Base-by-base conservation (phyloP, 2,888 invertebrate genomes). In the Caenorhabditis japonica region DNA sequence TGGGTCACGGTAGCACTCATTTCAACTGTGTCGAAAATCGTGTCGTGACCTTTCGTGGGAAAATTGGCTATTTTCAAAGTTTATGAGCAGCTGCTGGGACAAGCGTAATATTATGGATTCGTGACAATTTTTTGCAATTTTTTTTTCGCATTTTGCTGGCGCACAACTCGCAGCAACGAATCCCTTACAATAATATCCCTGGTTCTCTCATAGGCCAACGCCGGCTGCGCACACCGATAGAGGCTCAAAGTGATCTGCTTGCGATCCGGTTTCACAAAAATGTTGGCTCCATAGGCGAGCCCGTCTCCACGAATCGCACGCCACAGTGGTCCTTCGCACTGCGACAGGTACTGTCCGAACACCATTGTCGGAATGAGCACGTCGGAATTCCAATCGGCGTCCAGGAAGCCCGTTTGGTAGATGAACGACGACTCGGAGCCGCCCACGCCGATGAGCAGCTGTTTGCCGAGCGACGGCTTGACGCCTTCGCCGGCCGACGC, bases 321-420 rank as follows among this genome's bases (percentile, higher is more conserved):
- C 85, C 85, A 87, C 4, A 87, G 68, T 21, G 84, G 84, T 3
- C 87, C 93, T 91, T 94, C 94, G 0, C 92, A 90, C 89, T 94
- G 94, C 7, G 92, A 92, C 82, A 95, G 91, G 89, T 94, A 95
- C 89, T 94, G 93, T 77, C 94, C 90, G 77, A 93, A 93, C 30
- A 94, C 92, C 81, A 92, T 89, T 27, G 94, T 89, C 52, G 93
- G 92, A 10, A 94, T 92, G 36, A 92, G 88, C 85, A 93, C 92
- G 0, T 91, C 88, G 87, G 91, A 88, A 49, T 89, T 88, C 87
- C 91, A 92, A 21, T 92, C 91, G 2, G 88, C 90, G 61, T 93
- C 92, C 55, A 92, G 92, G 19, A 91, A 91, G 17, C 91, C 90
- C 23, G 91, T 90, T 88, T 93, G 82, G 43, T 77, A 69, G 38